Evolutionary conservation across 2,797 vertebrate genomes (phyloP).

Genomic region (Erethizon dorsatum): DNA sequence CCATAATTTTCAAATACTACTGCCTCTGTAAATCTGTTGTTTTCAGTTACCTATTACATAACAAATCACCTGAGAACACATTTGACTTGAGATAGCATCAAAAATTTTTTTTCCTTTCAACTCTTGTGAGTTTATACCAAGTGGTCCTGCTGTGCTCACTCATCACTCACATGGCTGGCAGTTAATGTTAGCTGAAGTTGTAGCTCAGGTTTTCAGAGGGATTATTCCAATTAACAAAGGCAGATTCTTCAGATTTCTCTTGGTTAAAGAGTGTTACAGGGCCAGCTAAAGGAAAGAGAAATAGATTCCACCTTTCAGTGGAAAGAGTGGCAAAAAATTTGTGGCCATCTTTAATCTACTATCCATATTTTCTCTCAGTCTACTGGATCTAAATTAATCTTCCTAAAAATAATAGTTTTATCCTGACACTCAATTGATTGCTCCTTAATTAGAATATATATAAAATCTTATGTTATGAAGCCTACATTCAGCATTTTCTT

Average conservation of each 20-base stretch:
- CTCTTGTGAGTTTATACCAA: background rate
- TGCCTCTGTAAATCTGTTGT: background rate
- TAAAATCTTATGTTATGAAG: constrained; percentile 26
- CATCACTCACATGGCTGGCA: background rate
- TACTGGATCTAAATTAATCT: background rate
- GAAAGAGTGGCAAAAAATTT: background rate
- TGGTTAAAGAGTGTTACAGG: background rate
- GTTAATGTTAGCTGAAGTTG: background rate
- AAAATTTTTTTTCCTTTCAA: background rate
- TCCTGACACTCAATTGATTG: background rate
- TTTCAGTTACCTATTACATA: background rate
- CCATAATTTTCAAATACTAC: background rate
- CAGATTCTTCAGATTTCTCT: background rate
- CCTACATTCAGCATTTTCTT: background rate
- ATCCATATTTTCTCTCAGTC: background rate
- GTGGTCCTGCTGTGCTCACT: background rate
- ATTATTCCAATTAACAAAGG: background rate
- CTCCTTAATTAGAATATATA: background rate
- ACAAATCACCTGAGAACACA: background rate
- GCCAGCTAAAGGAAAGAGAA: background rate
- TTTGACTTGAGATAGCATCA: background rate
- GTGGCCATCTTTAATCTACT: background rate
- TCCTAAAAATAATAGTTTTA: constrained; percentile 20
- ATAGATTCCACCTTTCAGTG: background rate
- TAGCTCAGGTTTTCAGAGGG: background rate